A percentile compares a stretch with the other conserved stretches of the same genome.
These are phyloP conservation scores for Harpagifer antarcticus DNA, from an alignment of 2,797 vertebrate species.

Conservation along the genomic window DNA sequence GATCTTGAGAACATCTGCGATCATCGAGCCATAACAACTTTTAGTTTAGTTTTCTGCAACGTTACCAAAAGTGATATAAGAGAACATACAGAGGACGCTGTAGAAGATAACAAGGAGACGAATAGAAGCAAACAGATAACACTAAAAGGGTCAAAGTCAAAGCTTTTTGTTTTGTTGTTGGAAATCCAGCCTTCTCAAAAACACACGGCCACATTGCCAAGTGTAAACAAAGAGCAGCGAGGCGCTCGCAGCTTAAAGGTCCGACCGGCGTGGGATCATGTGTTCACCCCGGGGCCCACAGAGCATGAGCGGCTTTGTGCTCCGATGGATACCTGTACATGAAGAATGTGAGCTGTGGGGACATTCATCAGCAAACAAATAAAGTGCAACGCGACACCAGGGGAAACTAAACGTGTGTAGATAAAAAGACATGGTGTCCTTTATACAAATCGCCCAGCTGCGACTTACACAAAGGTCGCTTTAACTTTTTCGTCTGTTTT, in stretches of 20 bases:
- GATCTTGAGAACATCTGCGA: not conserved
- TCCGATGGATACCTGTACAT: constrained; percentile 58
- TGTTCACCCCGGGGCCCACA: constrained; percentile 50
- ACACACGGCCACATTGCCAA: constrained; percentile 25
- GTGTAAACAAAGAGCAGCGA: constrained; percentile 59
- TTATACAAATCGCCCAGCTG: constrained; percentile 50
- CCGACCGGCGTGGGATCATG: constrained; percentile 54
- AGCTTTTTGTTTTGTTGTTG: constrained; percentile 36
- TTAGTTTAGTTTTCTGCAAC: not conserved
- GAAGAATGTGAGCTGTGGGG: constrained; percentile 32
- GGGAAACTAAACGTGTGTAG: constrained; percentile 46
- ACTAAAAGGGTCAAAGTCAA: constrained; percentile 33
- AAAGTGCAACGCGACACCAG: constrained; percentile 54
- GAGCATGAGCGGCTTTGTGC: constrained; percentile 59
- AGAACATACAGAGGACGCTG: not conserved
- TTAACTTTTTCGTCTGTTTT: constrained; percentile 25
- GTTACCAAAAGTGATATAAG: not conserved
- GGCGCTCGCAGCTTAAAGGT: constrained; percentile 32
- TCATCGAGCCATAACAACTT: not conserved
- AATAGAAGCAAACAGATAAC: constrained; percentile 19
- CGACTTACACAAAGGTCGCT: constrained; percentile 12
- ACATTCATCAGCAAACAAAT: constrained; percentile 55
- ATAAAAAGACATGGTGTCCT: constrained; percentile 42
- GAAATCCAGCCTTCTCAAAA: constrained; percentile 30
- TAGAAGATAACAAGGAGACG: not conserved